Conservation (phyloP, 2,888 invertebrate genomes). For the Heteromyza rotundicornis region DNA sequence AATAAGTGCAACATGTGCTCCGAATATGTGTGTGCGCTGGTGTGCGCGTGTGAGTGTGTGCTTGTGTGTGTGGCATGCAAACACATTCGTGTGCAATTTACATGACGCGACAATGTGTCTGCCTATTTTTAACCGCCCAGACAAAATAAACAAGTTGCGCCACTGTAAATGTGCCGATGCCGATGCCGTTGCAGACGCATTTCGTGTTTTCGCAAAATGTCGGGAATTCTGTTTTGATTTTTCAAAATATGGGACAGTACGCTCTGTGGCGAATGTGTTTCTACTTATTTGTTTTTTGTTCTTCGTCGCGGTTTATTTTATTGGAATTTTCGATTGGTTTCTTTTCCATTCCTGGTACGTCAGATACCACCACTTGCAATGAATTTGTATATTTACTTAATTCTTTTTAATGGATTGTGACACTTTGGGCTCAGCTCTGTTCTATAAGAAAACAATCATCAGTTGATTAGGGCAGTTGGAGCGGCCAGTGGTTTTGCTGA, state of each 20-base stretch:
- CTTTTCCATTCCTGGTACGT: neutral
- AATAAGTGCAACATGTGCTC: too few relatives aligned
- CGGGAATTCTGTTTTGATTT: neutral
- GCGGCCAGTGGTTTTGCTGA: neutral
- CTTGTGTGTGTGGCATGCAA: constrained; percentile 1
- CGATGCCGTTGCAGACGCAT: neutral
- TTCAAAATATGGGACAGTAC: neutral
- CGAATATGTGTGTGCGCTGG: too few relatives aligned
- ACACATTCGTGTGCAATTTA: constrained; percentile 22
- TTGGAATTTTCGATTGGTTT: neutral
- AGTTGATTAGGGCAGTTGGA: neutral
- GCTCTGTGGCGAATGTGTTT: neutral
- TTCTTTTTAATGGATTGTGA: too few relatives aligned
- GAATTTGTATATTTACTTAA: neutral
- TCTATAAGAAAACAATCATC: too few relatives aligned
- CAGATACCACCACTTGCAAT: neutral
- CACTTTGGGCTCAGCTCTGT: too few relatives aligned
- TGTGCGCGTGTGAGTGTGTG: too few relatives aligned
- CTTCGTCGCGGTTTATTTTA: too few relatives aligned
- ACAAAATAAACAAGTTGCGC: constrained; percentile 5
- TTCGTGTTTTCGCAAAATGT: neutral
- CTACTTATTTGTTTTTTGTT: neutral
- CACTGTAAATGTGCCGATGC: too few relatives aligned
- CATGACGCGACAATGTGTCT: constrained; percentile 55
- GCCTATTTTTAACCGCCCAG: constrained; percentile 44